Evolutionary conservation across 2,888 invertebrate species (phyloP).

Genomic region (Nymphalis urticae): DNA sequence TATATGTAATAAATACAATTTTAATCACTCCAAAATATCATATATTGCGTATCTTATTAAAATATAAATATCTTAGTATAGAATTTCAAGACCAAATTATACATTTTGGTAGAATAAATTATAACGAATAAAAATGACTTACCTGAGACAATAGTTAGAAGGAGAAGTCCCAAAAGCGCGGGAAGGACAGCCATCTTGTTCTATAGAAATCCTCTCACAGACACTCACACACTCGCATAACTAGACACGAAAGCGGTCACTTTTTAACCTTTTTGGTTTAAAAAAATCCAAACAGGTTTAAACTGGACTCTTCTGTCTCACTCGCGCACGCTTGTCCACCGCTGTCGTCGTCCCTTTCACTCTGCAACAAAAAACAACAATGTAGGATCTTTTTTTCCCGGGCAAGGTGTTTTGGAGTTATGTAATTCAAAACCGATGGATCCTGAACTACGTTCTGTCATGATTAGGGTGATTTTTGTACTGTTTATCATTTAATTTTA

Average conservation of each 20-base stretch:
- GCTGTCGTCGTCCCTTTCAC: slow-evolving; percentile 51
- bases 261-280: slow-evolving; percentile 48
- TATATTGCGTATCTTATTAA: too few species aligned
- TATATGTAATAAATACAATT: too few species aligned
- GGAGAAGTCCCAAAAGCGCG: slow-evolving; percentile 71
- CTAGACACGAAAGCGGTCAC: slow-evolving; percentile 61
- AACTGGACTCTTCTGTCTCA: slow-evolving; percentile 57
- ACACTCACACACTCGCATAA: slow-evolving; percentile 64
- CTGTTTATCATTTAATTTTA: background rate
- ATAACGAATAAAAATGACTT: slow-evolving; percentile 37
- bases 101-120: too few species aligned
- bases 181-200: slow-evolving; percentile 71
- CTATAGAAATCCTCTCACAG: slow-evolving; percentile 53
- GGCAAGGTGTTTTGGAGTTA: slow-evolving; percentile 52
- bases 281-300: slow-evolving; percentile 55
- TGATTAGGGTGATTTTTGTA: background rate
- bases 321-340: slow-evolving; percentile 43
- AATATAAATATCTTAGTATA: too few species aligned
- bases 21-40: too few species aligned
- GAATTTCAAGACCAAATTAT: too few species aligned
- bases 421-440: slow-evolving; percentile 45
- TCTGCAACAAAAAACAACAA: slow-evolving; percentile 72
- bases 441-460: slow-evolving; percentile 15
- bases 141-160: slow-evolving; percentile 69
- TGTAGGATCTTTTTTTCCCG: slow-evolving; percentile 48